Evolutionary conservation across 2,113 vertebrate genomes (phyloP).

Genomic region (Atlantisia rogersi): DNA sequence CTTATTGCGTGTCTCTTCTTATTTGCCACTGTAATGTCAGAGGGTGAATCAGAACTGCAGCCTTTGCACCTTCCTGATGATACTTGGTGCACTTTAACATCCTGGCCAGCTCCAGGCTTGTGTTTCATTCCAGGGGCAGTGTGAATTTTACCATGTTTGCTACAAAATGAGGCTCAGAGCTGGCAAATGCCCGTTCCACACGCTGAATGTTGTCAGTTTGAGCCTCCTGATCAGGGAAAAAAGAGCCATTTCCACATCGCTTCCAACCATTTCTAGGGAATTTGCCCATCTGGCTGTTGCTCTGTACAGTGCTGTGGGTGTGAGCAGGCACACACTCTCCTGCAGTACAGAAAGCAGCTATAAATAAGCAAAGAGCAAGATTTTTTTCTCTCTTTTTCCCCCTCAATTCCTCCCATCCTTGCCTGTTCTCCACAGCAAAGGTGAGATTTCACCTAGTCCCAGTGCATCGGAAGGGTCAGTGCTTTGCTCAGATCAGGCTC

Average conservation of each 20-base stretch:
- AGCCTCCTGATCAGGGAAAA: neutral
- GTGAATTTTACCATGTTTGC: neutral
- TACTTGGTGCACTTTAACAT: neutral
- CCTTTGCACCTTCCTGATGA: neutral
- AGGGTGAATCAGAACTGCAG: neutral
- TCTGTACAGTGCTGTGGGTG: neutral
- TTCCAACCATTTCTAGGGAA: neutral
- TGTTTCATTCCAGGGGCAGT: neutral
- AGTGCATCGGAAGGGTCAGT: neutral
- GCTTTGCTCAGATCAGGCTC: neutral
- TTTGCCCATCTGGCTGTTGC: neutral
- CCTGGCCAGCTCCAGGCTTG: neutral
- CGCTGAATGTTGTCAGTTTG: too few species aligned
- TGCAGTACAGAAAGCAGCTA: neutral
- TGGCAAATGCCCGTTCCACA: neutral
- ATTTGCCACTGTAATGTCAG: neutral
- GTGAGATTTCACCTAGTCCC: neutral
- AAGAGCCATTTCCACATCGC: neutral
- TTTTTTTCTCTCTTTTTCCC: neutral
- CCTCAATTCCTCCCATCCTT: neutral
- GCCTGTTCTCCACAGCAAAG: neutral
- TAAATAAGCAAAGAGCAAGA: neutral
- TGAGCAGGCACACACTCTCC: neutral
- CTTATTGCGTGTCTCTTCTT: neutral
- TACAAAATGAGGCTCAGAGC: neutral